Conservation (phyloP, 35 echinoderm and acorn worm species). For the Eucidaris tribuloides region DNA sequence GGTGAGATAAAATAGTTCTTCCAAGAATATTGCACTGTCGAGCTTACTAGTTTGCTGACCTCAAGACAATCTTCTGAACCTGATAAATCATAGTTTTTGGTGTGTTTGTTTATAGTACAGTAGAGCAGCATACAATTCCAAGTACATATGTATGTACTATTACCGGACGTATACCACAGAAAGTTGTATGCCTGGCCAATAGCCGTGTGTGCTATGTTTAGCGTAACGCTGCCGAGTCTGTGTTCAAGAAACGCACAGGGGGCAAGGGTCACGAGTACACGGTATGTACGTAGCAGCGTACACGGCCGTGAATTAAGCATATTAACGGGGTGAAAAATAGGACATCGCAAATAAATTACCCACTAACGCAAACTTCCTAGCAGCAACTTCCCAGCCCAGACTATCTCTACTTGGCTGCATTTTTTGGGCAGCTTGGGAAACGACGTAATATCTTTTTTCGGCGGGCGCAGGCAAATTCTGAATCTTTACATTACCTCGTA, state of each 20-base stretch:
- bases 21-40: background rate
- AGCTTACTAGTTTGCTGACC: background rate
- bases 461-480: no score
- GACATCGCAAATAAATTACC: constrained; percentile 27
- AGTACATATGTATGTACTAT: background rate
- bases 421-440: background rate
- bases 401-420: background rate
- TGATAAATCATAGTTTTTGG: no score
- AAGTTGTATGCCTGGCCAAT: background rate
- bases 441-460: no score
- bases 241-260: no score
- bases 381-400: background rate
- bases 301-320: constrained; percentile 25
- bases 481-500: no score
- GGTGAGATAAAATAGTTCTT: background rate
- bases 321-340: background rate
- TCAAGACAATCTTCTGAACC: no score
- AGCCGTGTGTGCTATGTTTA: background rate
- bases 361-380: constrained; percentile 29
- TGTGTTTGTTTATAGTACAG: no score
- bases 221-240: background rate
- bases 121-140: background rate
- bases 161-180: background rate
- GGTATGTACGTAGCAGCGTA: background rate
- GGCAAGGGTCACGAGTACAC: background rate